phyloP scores from a whole-genome alignment of 2,888 invertebrate species.

The Automeris io region DNA sequence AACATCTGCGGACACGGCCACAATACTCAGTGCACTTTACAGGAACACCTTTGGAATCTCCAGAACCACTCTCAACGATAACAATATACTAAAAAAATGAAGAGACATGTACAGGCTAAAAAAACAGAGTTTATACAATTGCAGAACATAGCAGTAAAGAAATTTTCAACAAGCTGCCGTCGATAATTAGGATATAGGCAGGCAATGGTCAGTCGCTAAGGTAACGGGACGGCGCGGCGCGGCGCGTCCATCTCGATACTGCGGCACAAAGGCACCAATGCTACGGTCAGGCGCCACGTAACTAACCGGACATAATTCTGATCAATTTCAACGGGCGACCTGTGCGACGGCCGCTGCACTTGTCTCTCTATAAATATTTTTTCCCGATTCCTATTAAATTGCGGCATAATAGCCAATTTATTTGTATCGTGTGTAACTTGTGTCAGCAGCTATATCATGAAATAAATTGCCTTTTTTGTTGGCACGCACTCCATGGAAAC shows the following conservation, averaged over 20 bases:
- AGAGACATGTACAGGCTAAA: too few relatives aligned
- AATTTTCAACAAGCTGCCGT: not conserved
- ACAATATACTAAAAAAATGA: too few relatives aligned
- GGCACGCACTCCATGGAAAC: too few relatives aligned
- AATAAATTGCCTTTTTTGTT: too few relatives aligned
- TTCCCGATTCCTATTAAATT: not conserved
- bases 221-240: not conserved
- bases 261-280: not conserved
- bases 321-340: not conserved
- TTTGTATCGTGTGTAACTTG: not conserved
- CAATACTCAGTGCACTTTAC: too few relatives aligned
- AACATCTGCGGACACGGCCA: too few relatives aligned
- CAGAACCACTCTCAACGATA: too few relatives aligned
- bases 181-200: not conserved
- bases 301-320: not conserved
- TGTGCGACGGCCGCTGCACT: not conserved
- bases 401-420: not conserved
- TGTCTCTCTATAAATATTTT: not conserved
- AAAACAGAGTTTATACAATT: too few relatives aligned
- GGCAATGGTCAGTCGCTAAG: not conserved
- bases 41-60: too few relatives aligned
- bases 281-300: not conserved
- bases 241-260: not conserved
- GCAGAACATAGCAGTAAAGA: slow-evolving; percentile 1
- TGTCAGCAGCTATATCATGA: too few relatives aligned